Conservation (phyloP, 2,797 vertebrate species). For the Delichon dasypus region DNA sequence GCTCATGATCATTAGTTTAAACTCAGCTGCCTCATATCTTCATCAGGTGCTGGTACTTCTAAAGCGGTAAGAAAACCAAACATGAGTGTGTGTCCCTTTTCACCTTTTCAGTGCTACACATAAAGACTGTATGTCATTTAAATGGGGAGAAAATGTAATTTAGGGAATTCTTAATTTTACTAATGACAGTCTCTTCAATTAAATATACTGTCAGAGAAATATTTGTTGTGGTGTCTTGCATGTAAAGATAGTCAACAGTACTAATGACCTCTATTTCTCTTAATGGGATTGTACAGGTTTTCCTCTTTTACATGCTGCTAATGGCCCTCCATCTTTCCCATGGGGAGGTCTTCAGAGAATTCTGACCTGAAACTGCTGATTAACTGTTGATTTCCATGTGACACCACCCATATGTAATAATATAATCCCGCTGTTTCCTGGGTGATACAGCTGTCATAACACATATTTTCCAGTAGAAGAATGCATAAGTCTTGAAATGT, state of each 20-base stretch:
- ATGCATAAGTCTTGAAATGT: neutral
- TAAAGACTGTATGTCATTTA: neutral
- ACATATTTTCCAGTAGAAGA: neutral
- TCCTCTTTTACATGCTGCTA: neutral
- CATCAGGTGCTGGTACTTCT: neutral
- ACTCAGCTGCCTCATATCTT: neutral
- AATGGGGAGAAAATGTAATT: neutral
- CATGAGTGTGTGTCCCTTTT: neutral
- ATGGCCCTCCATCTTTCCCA: neutral
- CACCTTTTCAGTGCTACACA: neutral
- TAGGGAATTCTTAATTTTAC: neutral
- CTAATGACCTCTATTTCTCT: neutral
- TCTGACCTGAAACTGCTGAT: neutral
- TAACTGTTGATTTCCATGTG: neutral
- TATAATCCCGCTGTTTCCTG: neutral
- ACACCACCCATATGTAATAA: neutral
- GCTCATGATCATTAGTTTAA: neutral
- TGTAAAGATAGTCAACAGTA: neutral
- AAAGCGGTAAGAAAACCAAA: neutral
- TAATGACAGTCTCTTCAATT: neutral
- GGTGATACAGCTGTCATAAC: neutral
- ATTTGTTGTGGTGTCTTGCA: neutral
- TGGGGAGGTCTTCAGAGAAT: neutral
- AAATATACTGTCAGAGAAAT: neutral
- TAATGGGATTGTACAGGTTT: neutral